These are phyloP conservation scores for Drosophila guanche DNA, from an alignment of 1,140 invertebrate species.

Conservation along the genomic window DNA sequence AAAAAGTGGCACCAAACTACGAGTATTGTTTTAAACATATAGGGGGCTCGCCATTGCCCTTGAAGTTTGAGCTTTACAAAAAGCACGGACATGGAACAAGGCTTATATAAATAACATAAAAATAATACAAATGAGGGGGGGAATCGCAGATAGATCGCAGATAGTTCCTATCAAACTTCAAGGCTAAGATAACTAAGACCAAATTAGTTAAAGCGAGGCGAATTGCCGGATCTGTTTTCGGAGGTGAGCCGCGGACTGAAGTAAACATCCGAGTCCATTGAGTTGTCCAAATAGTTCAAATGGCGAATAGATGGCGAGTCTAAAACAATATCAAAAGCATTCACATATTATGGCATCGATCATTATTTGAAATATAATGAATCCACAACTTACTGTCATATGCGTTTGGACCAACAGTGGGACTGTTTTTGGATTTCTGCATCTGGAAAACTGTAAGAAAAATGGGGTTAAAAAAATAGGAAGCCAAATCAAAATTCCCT, in stretches of 20 bases:
- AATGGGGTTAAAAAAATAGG: neutral
- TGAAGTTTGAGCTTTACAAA: too few species aligned
- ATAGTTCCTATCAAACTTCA: too few species aligned
- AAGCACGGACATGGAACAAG: too few species aligned
- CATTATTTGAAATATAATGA: neutral
- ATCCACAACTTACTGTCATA: slow-evolving; percentile 3
- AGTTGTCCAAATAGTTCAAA: neutral
- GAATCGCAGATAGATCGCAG: too few species aligned
- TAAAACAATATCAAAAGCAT: neutral
- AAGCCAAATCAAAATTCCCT: too few species aligned
- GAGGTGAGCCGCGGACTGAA: slow-evolving; percentile 22
- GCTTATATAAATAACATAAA: neutral
- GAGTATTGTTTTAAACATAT: too few species aligned
- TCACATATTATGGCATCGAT: neutral
- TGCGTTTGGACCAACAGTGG: neutral
- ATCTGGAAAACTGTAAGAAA: slow-evolving; percentile 18
- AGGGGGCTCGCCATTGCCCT: too few species aligned
- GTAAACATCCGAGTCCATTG: slow-evolving; percentile 23
- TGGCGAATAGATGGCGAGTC: slow-evolving; percentile 1
- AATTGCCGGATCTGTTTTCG: slow-evolving; percentile 24
- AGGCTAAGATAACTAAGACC: neutral
- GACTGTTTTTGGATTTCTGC: neutral
- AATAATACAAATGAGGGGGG: neutral
- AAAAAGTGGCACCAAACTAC: too few species aligned
- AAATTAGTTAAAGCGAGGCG: slow-evolving; percentile 10